phyloP scores from a whole-genome alignment of 1,140 invertebrate genomes.

The Caenorhabditis latens region DNA sequence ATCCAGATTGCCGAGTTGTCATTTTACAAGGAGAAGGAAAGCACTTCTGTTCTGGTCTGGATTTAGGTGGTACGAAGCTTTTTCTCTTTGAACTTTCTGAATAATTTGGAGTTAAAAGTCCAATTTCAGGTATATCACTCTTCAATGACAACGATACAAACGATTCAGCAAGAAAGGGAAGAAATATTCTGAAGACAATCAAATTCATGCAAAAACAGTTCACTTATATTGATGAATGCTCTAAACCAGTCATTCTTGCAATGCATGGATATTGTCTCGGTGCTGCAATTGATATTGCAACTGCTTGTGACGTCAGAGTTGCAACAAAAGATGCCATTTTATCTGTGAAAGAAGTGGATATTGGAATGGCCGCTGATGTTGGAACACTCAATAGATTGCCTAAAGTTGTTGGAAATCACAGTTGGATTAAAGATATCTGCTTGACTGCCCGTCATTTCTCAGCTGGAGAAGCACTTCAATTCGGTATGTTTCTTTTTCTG shows the following conservation, averaged over 20 bases:
- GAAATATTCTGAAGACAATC: conserved; percentile 19
- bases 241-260: conserved; percentile 60
- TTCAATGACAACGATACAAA: background rate
- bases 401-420: conserved; percentile 91
- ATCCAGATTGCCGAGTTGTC: conserved; percentile 60
- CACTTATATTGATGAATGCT: conserved; percentile 58
- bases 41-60: conserved; percentile 53
- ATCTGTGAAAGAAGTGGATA: conserved; percentile 78
- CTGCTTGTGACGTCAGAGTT: conserved; percentile 61
- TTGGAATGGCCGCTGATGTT: conserved; percentile 92
- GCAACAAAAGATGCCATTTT: conserved; percentile 60
- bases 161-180: conserved; percentile 40
- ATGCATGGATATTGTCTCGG: conserved; percentile 61
- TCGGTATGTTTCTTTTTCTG: conserved; percentile 84
- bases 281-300: conserved; percentile 59
- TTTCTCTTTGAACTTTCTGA: background rate
- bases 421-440: conserved; percentile 87
- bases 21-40: conserved; percentile 60
- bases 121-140: conserved; percentile 1
- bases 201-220: conserved; percentile 43
- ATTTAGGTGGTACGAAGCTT: conserved; percentile 35
- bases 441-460: conserved; percentile 88
- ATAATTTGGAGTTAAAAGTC: background rate
- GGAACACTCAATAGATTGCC: conserved; percentile 92
- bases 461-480: conserved; percentile 85